A percentile compares a stretch with the other conserved stretches of the same genome.
Evolutionary conservation across 1,140 invertebrate species (phyloP).

Genomic region (Drosophila mauritiana): DNA sequence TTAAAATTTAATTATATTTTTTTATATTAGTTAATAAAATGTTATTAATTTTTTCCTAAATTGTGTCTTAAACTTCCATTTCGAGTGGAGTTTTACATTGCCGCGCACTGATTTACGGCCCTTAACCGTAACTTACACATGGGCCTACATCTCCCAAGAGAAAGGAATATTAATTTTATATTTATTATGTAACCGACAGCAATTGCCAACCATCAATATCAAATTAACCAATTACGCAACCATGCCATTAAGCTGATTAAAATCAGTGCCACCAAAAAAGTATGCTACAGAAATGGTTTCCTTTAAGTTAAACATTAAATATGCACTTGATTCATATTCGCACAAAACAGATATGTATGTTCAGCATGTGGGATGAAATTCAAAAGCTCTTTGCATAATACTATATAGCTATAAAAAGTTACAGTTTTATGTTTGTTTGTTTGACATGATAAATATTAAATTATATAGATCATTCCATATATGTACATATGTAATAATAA

Average conservation of each 20-base stretch:
- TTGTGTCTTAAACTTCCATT: background rate
- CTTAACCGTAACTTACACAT: constrained; percentile 16
- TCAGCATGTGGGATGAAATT: background rate
- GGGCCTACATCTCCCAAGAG: constrained; percentile 12
- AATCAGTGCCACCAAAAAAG: constrained; percentile 1
- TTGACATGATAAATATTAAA: background rate
- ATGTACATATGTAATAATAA: too few species aligned
- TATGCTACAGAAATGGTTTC: constrained; percentile 8
- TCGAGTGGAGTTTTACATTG: constrained; percentile 1
- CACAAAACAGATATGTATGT: background rate
- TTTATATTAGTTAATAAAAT: background rate
- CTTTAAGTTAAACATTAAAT: constrained; percentile 1
- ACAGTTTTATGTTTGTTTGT: too few species aligned
- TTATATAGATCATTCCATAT: background rate
- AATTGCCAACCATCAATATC: constrained; percentile 8
- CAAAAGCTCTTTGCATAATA: background rate
- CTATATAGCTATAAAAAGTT: background rate
- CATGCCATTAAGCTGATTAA: constrained; percentile 28
- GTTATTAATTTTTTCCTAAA: background rate
- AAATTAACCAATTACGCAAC: constrained; percentile 29
- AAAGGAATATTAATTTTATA: constrained; percentile 31
- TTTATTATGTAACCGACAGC: constrained; percentile 30
- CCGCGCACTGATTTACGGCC: constrained; percentile 57
- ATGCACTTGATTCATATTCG: background rate
- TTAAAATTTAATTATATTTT: background rate